Base-by-base conservation (phyloP, 2,113 vertebrate genomes). In the Lophochroa leadbeateri region DNA sequence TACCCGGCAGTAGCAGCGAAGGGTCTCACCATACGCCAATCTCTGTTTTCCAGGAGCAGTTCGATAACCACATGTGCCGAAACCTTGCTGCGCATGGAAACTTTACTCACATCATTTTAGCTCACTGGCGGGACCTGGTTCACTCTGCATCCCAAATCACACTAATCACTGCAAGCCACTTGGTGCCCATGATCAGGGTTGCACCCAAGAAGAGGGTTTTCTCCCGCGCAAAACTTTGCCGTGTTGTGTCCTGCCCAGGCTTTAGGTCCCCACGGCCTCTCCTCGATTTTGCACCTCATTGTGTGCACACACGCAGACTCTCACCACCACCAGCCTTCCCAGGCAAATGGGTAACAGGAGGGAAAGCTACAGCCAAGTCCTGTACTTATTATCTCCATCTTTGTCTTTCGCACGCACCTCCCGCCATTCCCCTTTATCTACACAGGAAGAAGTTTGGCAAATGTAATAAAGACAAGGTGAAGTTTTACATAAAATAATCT, bases 401-500 rank as follows among this genome's bases (percentile, higher is more conserved):
- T 70, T 83, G 71, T 69, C 86, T 93, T 83, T 70, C 0, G 0
- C 91, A 88, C 9, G 20, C 91, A 70, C 37, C 88, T 93, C 94
- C 88, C 2, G 6, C 82, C 9, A 2, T 37, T 63, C 43, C 37
- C 60, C 11, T 18, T 91, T 86, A 80, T 93, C 91, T 90, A 65
- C 75, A 43, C 82, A 81, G 94, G 92, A 96, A 94, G 90, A 95
- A 94, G 85, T 96, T 96, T 88, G 90, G 94, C 58, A 92, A 92
- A 81, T 17, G 46, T 94, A 95, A 94, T 94, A 93, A 96, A 86
- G 92, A 92, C 92, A 91, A 95, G 94, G 93, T 92, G 95, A 96
- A 90, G 85, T 80, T 94, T 91, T 93, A 94, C 90, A 94, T 95
- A 92, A 96, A 96, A 96, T 96, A 95, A 96, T 93, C 95, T 95